phyloP scores from a whole-genome alignment of 2,888 invertebrate species.

The Tiphia femorata region DNA sequence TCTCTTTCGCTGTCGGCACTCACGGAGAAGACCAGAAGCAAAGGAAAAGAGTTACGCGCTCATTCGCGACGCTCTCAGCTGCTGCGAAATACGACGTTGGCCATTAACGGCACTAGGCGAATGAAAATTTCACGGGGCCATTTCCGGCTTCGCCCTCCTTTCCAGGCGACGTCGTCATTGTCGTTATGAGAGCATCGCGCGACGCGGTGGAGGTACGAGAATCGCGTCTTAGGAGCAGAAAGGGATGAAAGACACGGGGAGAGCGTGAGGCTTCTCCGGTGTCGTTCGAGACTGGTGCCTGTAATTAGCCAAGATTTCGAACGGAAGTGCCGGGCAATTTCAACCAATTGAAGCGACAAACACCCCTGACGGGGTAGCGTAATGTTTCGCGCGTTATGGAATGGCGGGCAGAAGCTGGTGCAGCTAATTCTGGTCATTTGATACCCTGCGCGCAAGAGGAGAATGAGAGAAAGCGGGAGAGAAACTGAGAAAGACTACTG shows the following conservation, averaged over 20 bases:
- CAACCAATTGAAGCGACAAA: constrained; percentile 46
- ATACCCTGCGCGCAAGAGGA: background rate
- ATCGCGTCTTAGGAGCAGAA: background rate
- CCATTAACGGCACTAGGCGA: no score
- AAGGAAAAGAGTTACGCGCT: no score
- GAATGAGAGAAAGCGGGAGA: background rate
- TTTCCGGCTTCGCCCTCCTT: no score
- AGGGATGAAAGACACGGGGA: background rate
- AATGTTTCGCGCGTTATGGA: constrained; percentile 37
- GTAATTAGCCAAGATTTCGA: constrained; percentile 53
- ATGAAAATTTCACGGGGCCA: no score
- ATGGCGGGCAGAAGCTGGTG: constrained; percentile 19
- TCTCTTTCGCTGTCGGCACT: no score
- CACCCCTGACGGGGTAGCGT: constrained; percentile 10
- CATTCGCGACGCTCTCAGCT: no score
- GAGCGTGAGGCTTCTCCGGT: constrained; percentile 2
- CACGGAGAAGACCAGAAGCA: no score
- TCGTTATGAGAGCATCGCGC: no score
- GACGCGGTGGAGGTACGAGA: background rate
- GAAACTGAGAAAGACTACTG: no score
- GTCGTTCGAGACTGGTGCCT: constrained; percentile 16
- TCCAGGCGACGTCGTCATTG: no score
- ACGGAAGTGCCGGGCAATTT: constrained; percentile 44
- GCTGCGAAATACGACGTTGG: no score
- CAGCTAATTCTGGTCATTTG: constrained; percentile 36